Evolutionary conservation across 2,888 invertebrate genomes (phyloP), one percentile per base, ranked within the genome.

Genomic region (Calameuta filiformis): DNA sequence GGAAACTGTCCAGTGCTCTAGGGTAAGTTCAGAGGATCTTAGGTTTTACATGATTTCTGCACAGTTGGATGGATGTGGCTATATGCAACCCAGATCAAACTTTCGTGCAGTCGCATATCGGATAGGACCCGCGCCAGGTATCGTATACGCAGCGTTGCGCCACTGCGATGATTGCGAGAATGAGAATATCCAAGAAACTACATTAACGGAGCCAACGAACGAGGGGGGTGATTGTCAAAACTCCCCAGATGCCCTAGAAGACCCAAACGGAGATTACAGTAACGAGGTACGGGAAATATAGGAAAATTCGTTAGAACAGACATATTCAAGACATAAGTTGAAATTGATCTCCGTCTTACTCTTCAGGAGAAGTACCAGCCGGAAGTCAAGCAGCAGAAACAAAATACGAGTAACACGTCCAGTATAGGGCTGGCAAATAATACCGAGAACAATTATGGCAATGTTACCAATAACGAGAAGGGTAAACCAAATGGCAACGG

Each of bases 21-120:
- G 35, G 69, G 40, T 73, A 75, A 68, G 37, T 75, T 75, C 76
- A 75, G 76, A 56, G 76, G 69, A 78, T 83, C 81, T 76, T 74
- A 77, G 73, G 75, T 80, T 80, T 83, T 81, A 73, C 77, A 84
- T 85, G 76, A 85, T 85, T 87, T 87, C 78, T 85, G 84, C 82
- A 83, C 83, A 90, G 89, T 80, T 88, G 83, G 91, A 91, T 76
- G 87, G 87, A 79, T 88, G 89, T 80, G 90, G 90, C 34, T 91
- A 91, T 81, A 88, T 90, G 87, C 90, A 90, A 80, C 91, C 91
- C 1, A 87, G 87, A 73, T 79, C 88, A 40, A 86, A 88, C 73
- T 87, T 87, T 81, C 86, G 86, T n/a, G 84, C 88, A 23, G 83
- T 87, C n/a, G 86, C 85, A 33, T 87, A 88, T 77, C 87, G 87